phyloP scores from a whole-genome alignment of 2,888 invertebrate species.

The Acrobasis repandana region DNA sequence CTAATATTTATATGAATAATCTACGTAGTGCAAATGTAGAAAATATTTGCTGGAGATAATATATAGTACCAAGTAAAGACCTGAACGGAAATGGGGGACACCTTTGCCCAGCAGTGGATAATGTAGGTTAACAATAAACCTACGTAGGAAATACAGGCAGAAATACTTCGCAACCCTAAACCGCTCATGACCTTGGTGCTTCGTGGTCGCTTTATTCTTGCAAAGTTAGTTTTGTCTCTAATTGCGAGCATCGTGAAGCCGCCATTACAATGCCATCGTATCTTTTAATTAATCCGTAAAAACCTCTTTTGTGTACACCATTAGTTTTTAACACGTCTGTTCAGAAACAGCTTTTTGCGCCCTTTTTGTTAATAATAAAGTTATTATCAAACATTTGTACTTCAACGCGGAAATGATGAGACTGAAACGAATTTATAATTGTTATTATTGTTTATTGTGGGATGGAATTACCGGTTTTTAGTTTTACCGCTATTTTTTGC shows the following conservation, averaged over 20 bases:
- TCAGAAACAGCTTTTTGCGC: conserved; percentile 10
- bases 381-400: conserved; percentile 1
- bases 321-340: neutral
- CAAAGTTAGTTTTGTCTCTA: conserved; percentile 29
- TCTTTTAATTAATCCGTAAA: neutral
- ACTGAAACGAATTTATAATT: conserved; percentile 15
- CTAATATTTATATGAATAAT: too few relatives aligned
- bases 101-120: too few relatives aligned
- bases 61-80: too few relatives aligned
- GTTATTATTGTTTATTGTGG: conserved; percentile 2
- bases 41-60: too few relatives aligned
- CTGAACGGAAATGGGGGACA: too few relatives aligned
- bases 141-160: neutral
- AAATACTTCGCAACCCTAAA: neutral
- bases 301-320: neutral
- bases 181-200: conserved; percentile 27
- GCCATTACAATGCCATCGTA: conserved; percentile 21
- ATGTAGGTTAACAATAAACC: too few relatives aligned
- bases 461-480: conserved; percentile 9
- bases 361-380: conserved; percentile 6
- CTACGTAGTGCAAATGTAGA: too few relatives aligned
- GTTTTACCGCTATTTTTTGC: neutral
- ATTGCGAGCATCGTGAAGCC: conserved; percentile 28
- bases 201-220: conserved; percentile 28
- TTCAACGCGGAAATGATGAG: conserved; percentile 6